Evolutionary conservation across 2,797 vertebrate species (phyloP).

Genomic region (Capromys pilorides): DNA sequence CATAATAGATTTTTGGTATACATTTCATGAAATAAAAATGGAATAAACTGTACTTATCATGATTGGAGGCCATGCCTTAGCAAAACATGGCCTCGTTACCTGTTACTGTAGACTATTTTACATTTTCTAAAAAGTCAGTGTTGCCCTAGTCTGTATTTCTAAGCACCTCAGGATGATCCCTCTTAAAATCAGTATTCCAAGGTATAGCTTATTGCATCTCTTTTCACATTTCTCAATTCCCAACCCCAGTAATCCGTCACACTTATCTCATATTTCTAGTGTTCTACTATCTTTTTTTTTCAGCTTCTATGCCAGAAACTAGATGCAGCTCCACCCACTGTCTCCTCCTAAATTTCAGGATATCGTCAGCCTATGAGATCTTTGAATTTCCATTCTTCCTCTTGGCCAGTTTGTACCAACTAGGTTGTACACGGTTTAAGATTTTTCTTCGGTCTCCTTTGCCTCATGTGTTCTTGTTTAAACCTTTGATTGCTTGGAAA

Average conservation of each 20-base stretch:
- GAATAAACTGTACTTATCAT: background rate
- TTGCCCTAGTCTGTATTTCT: background rate
- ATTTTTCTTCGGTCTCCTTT: background rate
- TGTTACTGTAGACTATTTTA: background rate
- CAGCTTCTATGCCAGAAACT: background rate
- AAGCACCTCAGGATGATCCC: background rate
- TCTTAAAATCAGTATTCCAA: background rate
- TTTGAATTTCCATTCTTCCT: background rate
- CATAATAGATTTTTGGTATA: background rate
- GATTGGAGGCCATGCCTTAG: background rate
- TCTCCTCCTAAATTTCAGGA: background rate
- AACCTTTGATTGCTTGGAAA: background rate
- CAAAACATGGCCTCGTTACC: background rate
- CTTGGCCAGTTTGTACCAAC: background rate
- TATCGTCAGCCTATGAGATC: background rate
- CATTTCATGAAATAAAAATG: background rate
- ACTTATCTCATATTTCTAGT: background rate
- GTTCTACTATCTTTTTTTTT: rapidly evolving
- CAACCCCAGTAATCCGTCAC: background rate
- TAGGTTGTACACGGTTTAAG: background rate
- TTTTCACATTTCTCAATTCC: background rate
- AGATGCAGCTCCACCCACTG: background rate
- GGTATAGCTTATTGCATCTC: background rate
- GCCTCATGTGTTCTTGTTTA: background rate
- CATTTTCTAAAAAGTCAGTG: background rate